phyloP scores from a whole-genome alignment of 2,113 vertebrate species.

The Lophochroa leadbeateri region DNA sequence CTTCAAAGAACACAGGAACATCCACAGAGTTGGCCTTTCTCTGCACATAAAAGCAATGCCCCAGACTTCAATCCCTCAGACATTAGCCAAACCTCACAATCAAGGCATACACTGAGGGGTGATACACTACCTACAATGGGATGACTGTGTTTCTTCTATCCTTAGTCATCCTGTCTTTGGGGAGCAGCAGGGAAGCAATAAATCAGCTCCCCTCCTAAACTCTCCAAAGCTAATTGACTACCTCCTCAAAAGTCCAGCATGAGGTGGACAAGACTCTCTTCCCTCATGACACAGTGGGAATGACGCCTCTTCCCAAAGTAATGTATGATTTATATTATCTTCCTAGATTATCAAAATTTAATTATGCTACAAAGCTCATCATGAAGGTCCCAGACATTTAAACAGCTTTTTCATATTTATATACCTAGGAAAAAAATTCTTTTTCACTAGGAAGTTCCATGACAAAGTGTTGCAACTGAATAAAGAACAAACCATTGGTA shows the following conservation, averaged over 20 bases:
- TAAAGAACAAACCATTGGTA: neutral
- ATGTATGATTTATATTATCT: neutral
- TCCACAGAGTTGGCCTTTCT: neutral
- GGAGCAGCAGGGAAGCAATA: neutral
- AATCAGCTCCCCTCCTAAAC: neutral
- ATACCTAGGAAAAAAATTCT: neutral
- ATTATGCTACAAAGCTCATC: neutral
- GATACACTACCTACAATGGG: neutral
- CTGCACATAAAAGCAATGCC: neutral
- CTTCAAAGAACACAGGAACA: neutral
- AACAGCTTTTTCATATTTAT: neutral
- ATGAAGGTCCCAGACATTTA: neutral
- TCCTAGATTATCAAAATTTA: neutral
- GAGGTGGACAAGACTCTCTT: neutral
- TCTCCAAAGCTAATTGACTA: neutral
- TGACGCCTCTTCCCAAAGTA: neutral
- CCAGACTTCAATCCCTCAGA: neutral
- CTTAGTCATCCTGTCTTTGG: neutral
- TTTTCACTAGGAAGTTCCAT: neutral
- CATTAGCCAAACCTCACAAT: neutral
- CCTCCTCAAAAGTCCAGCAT: neutral
- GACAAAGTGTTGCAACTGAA: rapidly evolving
- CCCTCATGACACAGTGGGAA: neutral
- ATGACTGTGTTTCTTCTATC: neutral
- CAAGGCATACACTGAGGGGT: neutral